Base-by-base conservation (phyloP, 37 sponge, comb jelly and placozoan genomes). In the Mnemiopsis leidyi region DNA sequence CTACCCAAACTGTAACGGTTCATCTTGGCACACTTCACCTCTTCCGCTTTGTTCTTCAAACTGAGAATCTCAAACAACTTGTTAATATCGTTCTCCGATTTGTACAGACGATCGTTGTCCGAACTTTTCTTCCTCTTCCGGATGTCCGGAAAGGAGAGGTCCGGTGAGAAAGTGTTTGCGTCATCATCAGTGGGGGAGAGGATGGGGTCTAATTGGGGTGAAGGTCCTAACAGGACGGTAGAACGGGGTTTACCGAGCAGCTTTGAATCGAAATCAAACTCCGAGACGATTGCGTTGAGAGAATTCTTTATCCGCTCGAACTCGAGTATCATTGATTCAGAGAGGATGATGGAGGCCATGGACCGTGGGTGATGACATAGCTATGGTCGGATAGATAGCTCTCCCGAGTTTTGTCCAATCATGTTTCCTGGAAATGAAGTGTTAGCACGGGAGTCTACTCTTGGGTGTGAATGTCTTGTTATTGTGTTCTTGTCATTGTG, bases 1-100 rank as follows among this genome's bases (percentile, higher is more conserved):
- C 90, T 85, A 7, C 90, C 90, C 29, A 85, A 85, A 85, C 90
- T 85, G 90, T 85, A 40, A 2, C 90, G n/a, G 30, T 23, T 40
- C 25, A 38, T 39, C 90, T 85, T 85, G 2, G 0, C 61, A 77
- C 79, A 21, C 26, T 32, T 77, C 61, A 48, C 5, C 75, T 71
- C 75, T 25, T 33, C 90, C 0, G 36, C 35, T 29, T 23, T 21
- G 24, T 85, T 37, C 48, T 85, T 85, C 29, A 85, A 23, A 85
- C 35, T 25, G 48, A 85, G 90, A 18, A 85, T 40, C 61, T 85
- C 90, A 23, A 85, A 85, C 48, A 85, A 29, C 26, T 85, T 38
- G 26, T 38, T 39, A 23, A 85, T 38, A 39, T 85, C 90, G 30
- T 85, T 85, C 29, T 85, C 90, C 40, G 61, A 40, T 23, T 39